Evolutionary conservation across 2,888 invertebrate species (phyloP), one percentile per base, ranked within the genome.

Genomic region (Hydrotaea diabolus): DNA sequence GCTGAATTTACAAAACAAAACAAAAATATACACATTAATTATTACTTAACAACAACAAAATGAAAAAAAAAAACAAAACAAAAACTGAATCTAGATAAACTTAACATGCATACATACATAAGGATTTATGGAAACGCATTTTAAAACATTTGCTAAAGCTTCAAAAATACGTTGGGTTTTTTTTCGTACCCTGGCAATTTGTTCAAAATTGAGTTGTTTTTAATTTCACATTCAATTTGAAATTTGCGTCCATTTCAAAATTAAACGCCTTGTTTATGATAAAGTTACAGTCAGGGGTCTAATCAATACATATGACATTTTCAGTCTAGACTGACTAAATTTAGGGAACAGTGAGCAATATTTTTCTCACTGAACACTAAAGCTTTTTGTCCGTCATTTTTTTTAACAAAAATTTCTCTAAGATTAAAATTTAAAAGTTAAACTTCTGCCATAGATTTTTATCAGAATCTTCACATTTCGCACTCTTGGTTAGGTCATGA

Each of bases 1-100:
- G 82, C 78, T 82, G 82, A 85, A 85, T 82, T 85, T 79, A 82
- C 81, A 77, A 31, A 31, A 81, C n/a, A 49, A 62, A 31, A 31
- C 31, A 2, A 57, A 49, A 80, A 71, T 71, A 83, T 77, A 69
- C 80, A 86, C 74, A 80, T 53, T 77, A 8, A 31, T 31, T 31
- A 31, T 31, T 31, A n/a, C 15, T 49, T 49, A 49, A 49, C 64
- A 86, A 82, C 74, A 87, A 86, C 53, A 62, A 19, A 55, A 13
- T 17, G 49, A 55, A 69, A 17, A 66, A 31, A 66, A 69, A 55
- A 69, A 17, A 66, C 17, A 66, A 69, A 31, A 2, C 31, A 31
- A 31, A 31, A 31, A 31, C 31, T 4, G 15, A 66, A 15, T 31
- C 3, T 64, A 64, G 13, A 85, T 49, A 53, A 75, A 73, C 21